These are phyloP conservation scores for Nasonovia ribisnigri DNA, from an alignment of 2,888 invertebrate genomes.

Conservation along the genomic window DNA sequence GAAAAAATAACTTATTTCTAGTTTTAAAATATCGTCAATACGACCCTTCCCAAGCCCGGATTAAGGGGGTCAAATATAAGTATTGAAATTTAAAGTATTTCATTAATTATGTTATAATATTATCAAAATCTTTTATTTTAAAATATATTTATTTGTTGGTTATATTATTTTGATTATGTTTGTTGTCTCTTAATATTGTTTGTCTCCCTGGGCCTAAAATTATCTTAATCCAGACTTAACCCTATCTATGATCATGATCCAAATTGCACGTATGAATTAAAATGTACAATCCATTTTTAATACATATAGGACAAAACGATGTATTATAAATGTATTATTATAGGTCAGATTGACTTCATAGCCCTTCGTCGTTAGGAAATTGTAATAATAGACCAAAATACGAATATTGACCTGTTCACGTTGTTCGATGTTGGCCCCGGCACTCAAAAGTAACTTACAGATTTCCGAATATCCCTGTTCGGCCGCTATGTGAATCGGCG, in stretches of 20 bases:
- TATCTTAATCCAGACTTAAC: too few species aligned
- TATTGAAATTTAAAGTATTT: too few species aligned
- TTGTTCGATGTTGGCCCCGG: constrained; percentile 79
- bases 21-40: background rate
- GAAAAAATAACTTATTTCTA: background rate
- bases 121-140: too few species aligned
- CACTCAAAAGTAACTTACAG: constrained; percentile 75
- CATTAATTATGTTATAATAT: too few species aligned
- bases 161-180: too few species aligned
- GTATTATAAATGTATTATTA: background rate
- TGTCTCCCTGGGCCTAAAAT: too few species aligned
- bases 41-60: too few species aligned
- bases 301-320: background rate
- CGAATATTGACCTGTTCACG: constrained; percentile 72
- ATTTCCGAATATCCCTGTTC: constrained; percentile 79
- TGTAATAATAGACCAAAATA: background rate
- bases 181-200: too few species aligned
- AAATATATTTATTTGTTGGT: too few species aligned
- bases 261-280: too few species aligned
- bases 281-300: background rate
- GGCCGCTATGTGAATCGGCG: constrained; percentile 85
- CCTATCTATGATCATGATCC: too few species aligned
- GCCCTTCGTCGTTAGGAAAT: background rate
- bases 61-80: too few species aligned
- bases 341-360: background rate